phyloP scores from a whole-genome alignment of 2,888 invertebrate species.

The Ennomos quercinarius region DNA sequence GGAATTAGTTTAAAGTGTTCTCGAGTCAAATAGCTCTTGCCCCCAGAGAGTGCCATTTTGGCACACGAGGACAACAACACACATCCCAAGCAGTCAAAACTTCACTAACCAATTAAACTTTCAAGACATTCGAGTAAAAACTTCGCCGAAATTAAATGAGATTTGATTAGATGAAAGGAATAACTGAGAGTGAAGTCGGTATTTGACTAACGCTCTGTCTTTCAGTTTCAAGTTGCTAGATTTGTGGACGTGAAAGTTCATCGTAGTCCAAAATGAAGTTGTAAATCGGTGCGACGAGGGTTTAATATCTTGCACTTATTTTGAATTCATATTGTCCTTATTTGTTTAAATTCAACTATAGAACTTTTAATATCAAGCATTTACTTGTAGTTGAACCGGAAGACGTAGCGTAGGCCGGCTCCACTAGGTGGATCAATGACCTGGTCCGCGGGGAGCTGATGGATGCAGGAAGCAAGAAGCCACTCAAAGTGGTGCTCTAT shows the following conservation, averaged over 20 bases:
- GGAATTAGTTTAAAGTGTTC: conserved; percentile 67
- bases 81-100: conserved; percentile 50
- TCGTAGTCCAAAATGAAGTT: neutral
- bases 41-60: conserved; percentile 56
- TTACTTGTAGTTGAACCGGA: too few relatives aligned
- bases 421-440: too few relatives aligned
- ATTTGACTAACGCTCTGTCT: conserved; percentile 36
- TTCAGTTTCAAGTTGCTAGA: conserved; percentile 19
- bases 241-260: conserved; percentile 14
- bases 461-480: too few relatives aligned
- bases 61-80: conserved; percentile 46
- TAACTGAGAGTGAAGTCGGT: conserved; percentile 26
- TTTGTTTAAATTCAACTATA: too few relatives aligned
- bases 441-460: too few relatives aligned
- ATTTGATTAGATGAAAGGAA: conserved; percentile 35
- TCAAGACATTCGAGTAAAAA: conserved; percentile 40
- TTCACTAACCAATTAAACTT: conserved; percentile 45
- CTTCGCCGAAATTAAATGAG: conserved; percentile 35
- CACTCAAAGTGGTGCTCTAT: too few relatives aligned
- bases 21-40: conserved; percentile 40
- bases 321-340: too few relatives aligned
- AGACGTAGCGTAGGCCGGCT: too few relatives aligned
- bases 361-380: too few relatives aligned
- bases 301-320: too few relatives aligned
- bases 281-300: too few relatives aligned